Percentiles rank a stretch among this genome's conserved stretches.
Evolutionary conservation across 2,888 invertebrate genomes (phyloP).

Genomic region (Drosophila picticornis): DNA sequence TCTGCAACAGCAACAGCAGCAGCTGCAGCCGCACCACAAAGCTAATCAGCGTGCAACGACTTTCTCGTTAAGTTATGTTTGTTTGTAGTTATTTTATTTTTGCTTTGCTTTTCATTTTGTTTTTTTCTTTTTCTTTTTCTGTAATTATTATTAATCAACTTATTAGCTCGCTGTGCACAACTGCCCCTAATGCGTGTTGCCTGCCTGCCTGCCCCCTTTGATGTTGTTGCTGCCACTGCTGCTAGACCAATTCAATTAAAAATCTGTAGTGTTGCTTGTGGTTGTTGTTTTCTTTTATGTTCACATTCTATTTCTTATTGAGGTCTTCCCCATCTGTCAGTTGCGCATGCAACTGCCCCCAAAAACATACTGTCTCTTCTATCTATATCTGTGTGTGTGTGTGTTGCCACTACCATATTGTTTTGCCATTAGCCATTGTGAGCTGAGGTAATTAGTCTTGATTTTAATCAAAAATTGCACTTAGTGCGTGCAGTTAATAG

Average conservation of each 20-base stretch:
- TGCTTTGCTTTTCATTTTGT: constrained; percentile 26
- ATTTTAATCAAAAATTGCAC: constrained; percentile 27
- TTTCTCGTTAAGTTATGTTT: constrained; percentile 65
- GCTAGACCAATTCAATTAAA: constrained; percentile 69
- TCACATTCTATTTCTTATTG: constrained; percentile 77
- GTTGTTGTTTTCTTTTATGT: constrained; percentile 40
- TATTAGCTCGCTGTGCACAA: constrained; percentile 62
- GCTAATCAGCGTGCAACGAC: constrained; percentile 79
- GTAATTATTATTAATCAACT: constrained; percentile 79
- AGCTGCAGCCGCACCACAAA: constrained; percentile 61
- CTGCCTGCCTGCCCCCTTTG: constrained; percentile 30
- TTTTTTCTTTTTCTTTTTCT: constrained; percentile 39
- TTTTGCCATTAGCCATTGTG: constrained; percentile 36
- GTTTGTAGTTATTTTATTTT: constrained; percentile 9
- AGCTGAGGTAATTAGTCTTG: constrained; percentile 39
- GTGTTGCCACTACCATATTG: constrained; percentile 20
- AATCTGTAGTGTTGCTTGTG: constrained; percentile 49
- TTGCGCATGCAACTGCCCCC: constrained; percentile 15
- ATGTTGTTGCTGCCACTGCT: constrained; percentile 16
- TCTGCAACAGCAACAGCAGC: constrained; percentile 21
- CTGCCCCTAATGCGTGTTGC: constrained; percentile 48
- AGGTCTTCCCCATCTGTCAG: constrained; percentile 37
- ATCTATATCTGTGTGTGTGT: background rate
- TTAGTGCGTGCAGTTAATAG: constrained; percentile 28
- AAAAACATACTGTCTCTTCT: constrained; percentile 2